Evolutionary conservation across 2,888 invertebrate genomes (phyloP), one percentile per base, ranked within the genome.

Genomic region (Mythimna vitellina): DNA sequence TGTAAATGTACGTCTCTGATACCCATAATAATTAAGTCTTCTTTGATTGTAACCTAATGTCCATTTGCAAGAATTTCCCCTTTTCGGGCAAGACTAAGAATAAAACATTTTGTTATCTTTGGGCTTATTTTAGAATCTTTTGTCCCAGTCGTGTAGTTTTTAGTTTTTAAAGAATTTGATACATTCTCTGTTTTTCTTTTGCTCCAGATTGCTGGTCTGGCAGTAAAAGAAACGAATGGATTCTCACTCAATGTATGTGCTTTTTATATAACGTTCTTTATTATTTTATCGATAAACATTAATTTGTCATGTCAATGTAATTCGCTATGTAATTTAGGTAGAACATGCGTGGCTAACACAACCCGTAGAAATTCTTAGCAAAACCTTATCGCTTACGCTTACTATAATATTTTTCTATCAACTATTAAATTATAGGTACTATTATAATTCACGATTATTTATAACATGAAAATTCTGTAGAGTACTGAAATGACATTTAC

Each of bases 341-440:
- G 86, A 87, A 87, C 76, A 80, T 76, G 79, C 85, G 78, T 87
- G 81, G 75, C 85, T 77, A 86, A 86, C 73, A 81, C 69, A 73
- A 82, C 90, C 92, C 92, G 90, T 92, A 91, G 89, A 86, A 84
- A 85, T 89, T 86, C 87, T 83, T 82, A 85, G 83, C 78, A 84
- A 85, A 83, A 82, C 86, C 85, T 92, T 93, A 92, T 92, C 92
- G 89, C 82, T 89, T 84, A 89, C 92, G 89, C 82, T 89, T 84
- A 89, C 88, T 90, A 72, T 91, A 90, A 80, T 91, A 91, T 92
- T 91, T 89, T 90, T 91, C 89, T 91, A 92, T 91, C 87, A 89
- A 91, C 88, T 88, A 90, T 92, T 90, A 90, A 92, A 90, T 92
- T 91, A 89, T 89, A 82, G 57, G 73, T 70, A 87, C 81, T 82